phyloP scores from a whole-genome alignment of 2,797 vertebrate species.

The Ctenochaetus hawaiiensis region DNA sequence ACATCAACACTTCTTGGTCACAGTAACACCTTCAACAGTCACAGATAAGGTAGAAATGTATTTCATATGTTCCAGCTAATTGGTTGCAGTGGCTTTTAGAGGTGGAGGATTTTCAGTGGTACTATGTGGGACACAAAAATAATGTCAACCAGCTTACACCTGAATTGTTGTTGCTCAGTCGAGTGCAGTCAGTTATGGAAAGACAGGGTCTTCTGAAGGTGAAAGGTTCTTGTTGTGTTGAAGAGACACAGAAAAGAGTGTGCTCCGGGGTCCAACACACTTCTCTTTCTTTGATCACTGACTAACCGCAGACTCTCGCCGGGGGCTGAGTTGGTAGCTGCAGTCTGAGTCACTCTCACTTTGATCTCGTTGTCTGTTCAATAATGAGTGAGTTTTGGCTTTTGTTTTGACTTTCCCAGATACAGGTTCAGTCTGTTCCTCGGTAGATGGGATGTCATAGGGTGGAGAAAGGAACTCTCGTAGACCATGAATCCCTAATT shows the following conservation, averaged over 20 bases:
- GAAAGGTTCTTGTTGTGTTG: background rate
- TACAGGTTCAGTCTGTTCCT: background rate
- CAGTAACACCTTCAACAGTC: background rate
- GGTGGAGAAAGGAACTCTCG: background rate
- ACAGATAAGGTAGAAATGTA: background rate
- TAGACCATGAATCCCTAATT: background rate
- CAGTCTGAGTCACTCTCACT: conserved; percentile 2
- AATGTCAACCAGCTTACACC: background rate
- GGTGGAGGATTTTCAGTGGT: background rate
- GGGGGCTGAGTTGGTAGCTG: conserved; percentile 1
- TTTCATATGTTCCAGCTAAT: background rate
- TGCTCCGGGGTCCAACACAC: background rate
- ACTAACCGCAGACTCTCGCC: background rate
- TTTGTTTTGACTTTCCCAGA: background rate
- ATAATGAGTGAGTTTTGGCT: background rate
- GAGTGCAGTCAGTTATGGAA: background rate
- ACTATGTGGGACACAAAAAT: background rate
- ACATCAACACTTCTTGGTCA: background rate
- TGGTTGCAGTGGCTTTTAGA: background rate
- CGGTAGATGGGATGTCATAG: background rate
- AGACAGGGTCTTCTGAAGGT: background rate
- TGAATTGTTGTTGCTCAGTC: background rate
- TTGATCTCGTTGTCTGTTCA: conserved; percentile 8
- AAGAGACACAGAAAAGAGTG: background rate
- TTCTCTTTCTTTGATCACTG: background rate